These are phyloP conservation scores for Pelochelys cantorii DNA, from an alignment of 2,797 vertebrate genomes.

Conservation along the genomic window DNA sequence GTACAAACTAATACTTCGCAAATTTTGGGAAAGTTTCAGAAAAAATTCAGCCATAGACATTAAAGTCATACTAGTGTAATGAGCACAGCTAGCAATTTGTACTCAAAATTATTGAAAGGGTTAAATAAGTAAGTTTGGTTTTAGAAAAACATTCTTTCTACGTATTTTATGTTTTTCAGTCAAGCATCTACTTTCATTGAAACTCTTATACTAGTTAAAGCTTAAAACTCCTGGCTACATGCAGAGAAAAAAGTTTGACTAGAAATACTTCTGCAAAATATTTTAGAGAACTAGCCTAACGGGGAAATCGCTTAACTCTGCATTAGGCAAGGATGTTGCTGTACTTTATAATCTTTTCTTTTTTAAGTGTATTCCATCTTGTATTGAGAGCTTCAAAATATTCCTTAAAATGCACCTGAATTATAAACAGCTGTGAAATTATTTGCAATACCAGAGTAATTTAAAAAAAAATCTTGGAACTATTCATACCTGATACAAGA, in stretches of 20 bases:
- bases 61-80: not conserved
- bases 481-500: not conserved
- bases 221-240: not conserved
- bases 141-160: not conserved
- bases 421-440: accelerated
- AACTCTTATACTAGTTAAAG: not conserved
- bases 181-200: not conserved
- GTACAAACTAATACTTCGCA: not conserved
- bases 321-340: not conserved
- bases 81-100: not conserved
- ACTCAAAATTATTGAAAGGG: not conserved
- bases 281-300: accelerated
- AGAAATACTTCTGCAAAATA: not conserved
- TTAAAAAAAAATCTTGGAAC: accelerated
- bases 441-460: not conserved
- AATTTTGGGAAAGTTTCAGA: not conserved
- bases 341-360: not conserved
- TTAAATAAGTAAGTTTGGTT: not conserved
- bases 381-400: not conserved
- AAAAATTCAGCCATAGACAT: not conserved
- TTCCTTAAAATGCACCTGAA: not conserved
- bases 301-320: not conserved
- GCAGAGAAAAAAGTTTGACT: not conserved
- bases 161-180: not conserved
- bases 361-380: not conserved